Evolutionary conservation across 2,888 invertebrate genomes (phyloP).

Genomic region (Ligdia adustata): DNA sequence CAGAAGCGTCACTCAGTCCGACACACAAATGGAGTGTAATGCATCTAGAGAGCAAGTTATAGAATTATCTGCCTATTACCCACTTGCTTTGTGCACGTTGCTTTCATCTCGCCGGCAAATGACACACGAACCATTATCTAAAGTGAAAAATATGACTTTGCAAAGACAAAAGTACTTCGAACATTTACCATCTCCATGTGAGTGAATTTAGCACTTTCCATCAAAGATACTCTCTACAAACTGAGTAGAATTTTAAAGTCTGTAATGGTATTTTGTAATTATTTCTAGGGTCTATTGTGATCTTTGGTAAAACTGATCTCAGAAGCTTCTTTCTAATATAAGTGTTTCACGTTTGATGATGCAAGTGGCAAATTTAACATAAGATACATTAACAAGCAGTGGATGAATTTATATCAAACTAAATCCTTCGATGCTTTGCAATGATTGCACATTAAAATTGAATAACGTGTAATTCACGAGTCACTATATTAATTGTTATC

Average conservation of each 20-base stretch:
- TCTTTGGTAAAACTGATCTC: no score
- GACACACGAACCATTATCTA: conserved; percentile 58
- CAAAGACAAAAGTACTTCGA: conserved; percentile 17
- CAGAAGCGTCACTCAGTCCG: conserved; percentile 37
- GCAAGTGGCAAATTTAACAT: no score
- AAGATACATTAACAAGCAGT: no score
- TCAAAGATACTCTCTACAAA: conserved; percentile 11
- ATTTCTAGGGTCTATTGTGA: conserved; percentile 5
- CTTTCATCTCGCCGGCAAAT: conserved; percentile 63
- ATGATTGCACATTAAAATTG: no score
- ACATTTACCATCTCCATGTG: conserved; percentile 16
- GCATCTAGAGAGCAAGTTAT: conserved; percentile 61
- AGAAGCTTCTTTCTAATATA: no score
- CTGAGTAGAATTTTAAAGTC: conserved; percentile 11
- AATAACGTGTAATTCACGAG: no score
- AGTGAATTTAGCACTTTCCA: conserved; percentile 30
- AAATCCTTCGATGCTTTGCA: no score
- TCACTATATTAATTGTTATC: no score
- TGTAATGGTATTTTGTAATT: conserved; percentile 11
- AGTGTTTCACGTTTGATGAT: conserved; percentile 11
- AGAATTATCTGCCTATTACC: conserved; percentile 78
- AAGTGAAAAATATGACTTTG: conserved; percentile 51
- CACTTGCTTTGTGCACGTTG: conserved; percentile 74
- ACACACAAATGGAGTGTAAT: conserved; percentile 70
- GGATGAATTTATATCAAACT: no score